Conservation (phyloP, 2,113 vertebrate species). For the Pleuronectes platessa region DNA sequence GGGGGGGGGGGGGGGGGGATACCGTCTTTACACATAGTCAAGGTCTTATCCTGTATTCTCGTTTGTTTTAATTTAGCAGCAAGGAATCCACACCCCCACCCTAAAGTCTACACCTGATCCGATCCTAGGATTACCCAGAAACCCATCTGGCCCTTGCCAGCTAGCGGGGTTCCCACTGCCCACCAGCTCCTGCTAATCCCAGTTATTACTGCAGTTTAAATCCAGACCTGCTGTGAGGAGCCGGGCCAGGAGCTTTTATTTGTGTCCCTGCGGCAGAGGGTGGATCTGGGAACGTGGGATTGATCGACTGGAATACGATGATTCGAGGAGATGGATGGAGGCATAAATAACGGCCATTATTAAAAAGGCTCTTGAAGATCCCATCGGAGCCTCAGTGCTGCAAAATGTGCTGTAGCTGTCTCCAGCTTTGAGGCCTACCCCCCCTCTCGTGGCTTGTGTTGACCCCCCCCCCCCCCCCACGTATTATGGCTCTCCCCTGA, state of each 20-base stretch:
- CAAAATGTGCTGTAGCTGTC: too few species aligned
- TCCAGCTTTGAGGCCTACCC: too few species aligned
- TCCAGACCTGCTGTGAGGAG: conserved; percentile 17
- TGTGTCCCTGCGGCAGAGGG: conserved; percentile 38
- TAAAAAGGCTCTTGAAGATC: conserved; percentile 4
- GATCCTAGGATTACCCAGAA: conserved; percentile 73
- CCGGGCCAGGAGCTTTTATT: conserved; percentile 20
- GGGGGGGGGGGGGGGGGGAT: too few species aligned
- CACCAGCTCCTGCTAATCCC: conserved; percentile 44
- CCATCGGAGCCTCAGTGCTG: not conserved
- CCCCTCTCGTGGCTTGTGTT: too few species aligned
- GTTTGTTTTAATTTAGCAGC: conserved; percentile 17
- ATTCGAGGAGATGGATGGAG: conserved; percentile 32
- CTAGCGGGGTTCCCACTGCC: conserved; percentile 25
- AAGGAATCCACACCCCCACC: conserved; percentile 39
- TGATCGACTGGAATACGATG: conserved; percentile 18
- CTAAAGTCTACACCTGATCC: conserved; percentile 48
- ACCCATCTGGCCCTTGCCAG: conserved; percentile 63
- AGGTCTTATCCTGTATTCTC: not conserved
- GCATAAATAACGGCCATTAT: conserved; percentile 23
- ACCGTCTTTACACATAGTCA: too few species aligned
- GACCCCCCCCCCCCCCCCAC: too few species aligned
- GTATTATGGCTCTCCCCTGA: too few species aligned
- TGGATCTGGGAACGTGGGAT: conserved; percentile 36
- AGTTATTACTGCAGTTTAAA: conserved; percentile 44